Evolutionary conservation across 30 jellyfish, hydroid and myxozoan genomes (phyloP).

Genomic region (Aurelia sp.): DNA sequence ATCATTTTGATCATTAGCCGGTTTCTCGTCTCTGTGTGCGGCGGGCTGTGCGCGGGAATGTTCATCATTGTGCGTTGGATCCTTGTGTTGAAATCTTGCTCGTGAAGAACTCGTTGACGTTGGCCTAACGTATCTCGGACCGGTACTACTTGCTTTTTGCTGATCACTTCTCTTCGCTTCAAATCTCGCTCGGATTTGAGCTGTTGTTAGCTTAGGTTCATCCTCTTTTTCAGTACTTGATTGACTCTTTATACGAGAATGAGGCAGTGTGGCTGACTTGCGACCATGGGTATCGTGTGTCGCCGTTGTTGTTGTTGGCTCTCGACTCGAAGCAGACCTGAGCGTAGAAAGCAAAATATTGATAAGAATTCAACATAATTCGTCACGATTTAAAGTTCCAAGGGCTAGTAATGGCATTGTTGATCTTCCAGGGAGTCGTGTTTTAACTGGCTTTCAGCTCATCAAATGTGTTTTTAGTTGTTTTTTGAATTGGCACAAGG

Average conservation of each 20-base stretch:
- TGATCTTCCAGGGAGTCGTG: too few species aligned
- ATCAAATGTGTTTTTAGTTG: too few species aligned
- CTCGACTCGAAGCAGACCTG: constrained; percentile 62
- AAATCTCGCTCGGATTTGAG: constrained; percentile 81
- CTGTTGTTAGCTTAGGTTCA: constrained; percentile 74
- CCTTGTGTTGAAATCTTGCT: constrained; percentile 19
- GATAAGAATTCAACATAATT: too few species aligned
- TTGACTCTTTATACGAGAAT: constrained; percentile 41
- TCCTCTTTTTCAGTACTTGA: constrained; percentile 61
- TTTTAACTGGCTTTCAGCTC: too few species aligned
- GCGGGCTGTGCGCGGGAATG: constrained; percentile 9
- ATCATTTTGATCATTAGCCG: constrained; percentile 16
- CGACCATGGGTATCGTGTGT: constrained; percentile 46
- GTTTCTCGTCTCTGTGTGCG: constrained; percentile 34
- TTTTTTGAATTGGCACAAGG: too few species aligned
- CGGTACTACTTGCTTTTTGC: not conserved
- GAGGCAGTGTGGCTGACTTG: constrained; percentile 64
- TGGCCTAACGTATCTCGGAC: not conserved
- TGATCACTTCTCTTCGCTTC: constrained; percentile 48
- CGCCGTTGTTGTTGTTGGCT: not conserved
- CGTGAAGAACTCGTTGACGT: constrained; percentile 7
- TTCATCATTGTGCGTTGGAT: constrained; percentile 19
- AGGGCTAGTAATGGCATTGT: too few species aligned
- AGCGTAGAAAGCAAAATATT: too few species aligned
- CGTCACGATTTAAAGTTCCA: too few species aligned